These are phyloP conservation scores for Emydura subglobosa DNA, from an alignment of 2,113 vertebrate genomes.

Conservation along the genomic window DNA sequence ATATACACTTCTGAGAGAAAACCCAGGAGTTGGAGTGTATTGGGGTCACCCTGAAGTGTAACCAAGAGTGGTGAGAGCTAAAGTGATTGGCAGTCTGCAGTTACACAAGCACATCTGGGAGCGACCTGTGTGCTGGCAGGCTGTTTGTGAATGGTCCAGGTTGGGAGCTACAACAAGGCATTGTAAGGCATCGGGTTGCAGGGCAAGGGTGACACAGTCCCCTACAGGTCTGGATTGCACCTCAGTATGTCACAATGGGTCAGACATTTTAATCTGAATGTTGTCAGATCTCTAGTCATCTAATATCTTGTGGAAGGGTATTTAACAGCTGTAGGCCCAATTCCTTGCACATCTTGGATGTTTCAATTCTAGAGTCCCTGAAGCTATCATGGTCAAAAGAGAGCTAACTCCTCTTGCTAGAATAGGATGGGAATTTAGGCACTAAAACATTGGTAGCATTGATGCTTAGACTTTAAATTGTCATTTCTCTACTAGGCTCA, in stretches of 20 bases:
- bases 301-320: background rate
- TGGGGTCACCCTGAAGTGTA: background rate
- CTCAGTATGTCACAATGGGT: background rate
- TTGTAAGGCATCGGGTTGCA: background rate
- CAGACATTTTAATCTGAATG: background rate
- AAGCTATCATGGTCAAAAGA: background rate
- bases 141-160: background rate
- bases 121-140: background rate
- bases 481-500: background rate
- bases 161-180: background rate
- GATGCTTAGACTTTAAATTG: background rate
- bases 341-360: background rate
- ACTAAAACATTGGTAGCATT: background rate
- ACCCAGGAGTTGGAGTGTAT: background rate
- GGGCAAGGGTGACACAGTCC: background rate
- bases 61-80: background rate
- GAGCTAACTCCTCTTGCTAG: background rate
- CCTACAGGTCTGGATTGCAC: background rate
- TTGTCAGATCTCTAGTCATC: background rate
- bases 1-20: background rate
- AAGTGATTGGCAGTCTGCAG: background rate
- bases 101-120: background rate
- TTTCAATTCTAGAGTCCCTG: background rate
- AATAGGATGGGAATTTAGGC: background rate
- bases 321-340: background rate